Evolutionary conservation across 1,140 invertebrate genomes (phyloP).

Genomic region (Bradysia coprophila): DNA sequence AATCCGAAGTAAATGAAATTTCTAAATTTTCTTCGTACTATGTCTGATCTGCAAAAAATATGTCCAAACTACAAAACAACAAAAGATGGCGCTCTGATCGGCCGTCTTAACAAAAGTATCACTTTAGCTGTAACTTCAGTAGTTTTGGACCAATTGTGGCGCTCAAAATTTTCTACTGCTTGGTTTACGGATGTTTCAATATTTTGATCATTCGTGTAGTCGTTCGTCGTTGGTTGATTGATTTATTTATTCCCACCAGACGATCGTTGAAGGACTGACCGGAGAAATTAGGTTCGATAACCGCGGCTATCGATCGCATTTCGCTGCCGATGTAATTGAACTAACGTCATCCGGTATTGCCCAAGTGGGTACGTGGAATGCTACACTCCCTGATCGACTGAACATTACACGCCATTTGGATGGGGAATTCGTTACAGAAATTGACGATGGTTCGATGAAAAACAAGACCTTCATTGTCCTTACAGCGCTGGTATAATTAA

Average conservation of each 20-base stretch:
- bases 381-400: constrained; percentile 26
- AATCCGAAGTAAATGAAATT: too few relatives aligned
- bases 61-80: too few relatives aligned
- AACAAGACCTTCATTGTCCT: constrained; percentile 73
- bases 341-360: constrained; percentile 41
- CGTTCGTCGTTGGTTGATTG: too few relatives aligned
- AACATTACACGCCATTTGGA: constrained; percentile 18
- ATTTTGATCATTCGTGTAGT: background rate
- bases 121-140: too few relatives aligned
- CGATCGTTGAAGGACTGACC: constrained; percentile 46
- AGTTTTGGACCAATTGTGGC: too few relatives aligned
- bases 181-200: too few relatives aligned
- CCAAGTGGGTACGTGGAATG: constrained; percentile 57
- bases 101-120: too few relatives aligned
- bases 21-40: too few relatives aligned
- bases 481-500: constrained; percentile 54
- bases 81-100: too few relatives aligned
- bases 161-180: too few relatives aligned
- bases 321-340: constrained; percentile 64
- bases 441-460: constrained; percentile 34
- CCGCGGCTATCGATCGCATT: constrained; percentile 59
- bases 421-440: constrained; percentile 12
- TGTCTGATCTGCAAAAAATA: too few relatives aligned
- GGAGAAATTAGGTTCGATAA: constrained; percentile 69
- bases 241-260: too few relatives aligned